A percentile compares a stretch with the other conserved stretches of the same genome.
phyloP scores from a whole-genome alignment of 1,140 invertebrate species.

The Drosophila simulans region DNA sequence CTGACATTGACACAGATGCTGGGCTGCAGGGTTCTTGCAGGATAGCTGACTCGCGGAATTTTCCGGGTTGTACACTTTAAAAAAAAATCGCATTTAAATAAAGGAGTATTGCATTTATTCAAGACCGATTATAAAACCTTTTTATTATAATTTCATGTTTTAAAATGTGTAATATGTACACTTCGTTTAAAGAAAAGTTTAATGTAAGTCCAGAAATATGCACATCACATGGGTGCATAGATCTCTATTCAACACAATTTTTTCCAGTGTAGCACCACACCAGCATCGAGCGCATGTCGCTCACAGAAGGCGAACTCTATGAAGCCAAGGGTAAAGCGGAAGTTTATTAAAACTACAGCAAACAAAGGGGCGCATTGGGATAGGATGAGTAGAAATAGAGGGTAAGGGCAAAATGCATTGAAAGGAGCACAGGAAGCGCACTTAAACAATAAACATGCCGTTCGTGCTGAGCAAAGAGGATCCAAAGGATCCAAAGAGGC shows the following conservation, averaged over 20 bases:
- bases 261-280: not conserved
- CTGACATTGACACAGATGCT: constrained; percentile 78
- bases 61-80: not conserved
- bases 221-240: no score
- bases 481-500: constrained; percentile 3
- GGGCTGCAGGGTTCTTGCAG: constrained; percentile 30
- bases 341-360: constrained; percentile 78
- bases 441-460: constrained; percentile 59
- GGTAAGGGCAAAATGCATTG: constrained; percentile 34
- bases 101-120: no score
- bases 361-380: constrained; percentile 42
- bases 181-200: no score
- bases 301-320: constrained; percentile 54
- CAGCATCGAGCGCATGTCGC: constrained; percentile 58
- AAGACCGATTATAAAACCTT: no score
- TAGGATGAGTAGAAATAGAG: constrained; percentile 21
- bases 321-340: constrained; percentile 69
- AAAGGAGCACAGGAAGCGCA: constrained; percentile 47
- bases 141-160: no score
- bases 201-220: no score
- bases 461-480: constrained; percentile 45
- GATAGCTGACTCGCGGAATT: constrained; percentile 10
- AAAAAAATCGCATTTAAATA: no score
- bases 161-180: no score
- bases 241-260: not conserved